Evolutionary conservation across 1,140 invertebrate species (phyloP), one percentile per base, ranked within the genome.

Genomic region (Lordiphosa stackelbergi): DNA sequence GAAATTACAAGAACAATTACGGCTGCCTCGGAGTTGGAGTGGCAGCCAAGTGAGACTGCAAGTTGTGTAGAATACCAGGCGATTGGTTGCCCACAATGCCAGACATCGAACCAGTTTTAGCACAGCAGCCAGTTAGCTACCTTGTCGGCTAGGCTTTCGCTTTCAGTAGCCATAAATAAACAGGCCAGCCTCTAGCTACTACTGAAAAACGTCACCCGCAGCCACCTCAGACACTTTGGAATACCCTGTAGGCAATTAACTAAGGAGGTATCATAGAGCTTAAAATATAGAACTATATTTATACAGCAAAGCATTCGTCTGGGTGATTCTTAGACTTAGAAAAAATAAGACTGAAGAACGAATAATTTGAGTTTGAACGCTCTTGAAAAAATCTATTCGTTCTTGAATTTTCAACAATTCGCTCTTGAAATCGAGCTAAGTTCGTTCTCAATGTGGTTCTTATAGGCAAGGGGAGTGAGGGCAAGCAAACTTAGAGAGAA

Each of bases 131-230:
- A 66, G 53, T 69, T 57, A 83, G 77, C 83, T 69, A 85, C 83
- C 83, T 85, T 85, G 83, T 78, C 83, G 74, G 77, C 65, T 68
- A 72, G 74, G 83, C 83, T 85, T 85, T 85, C 83, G 83, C 83
- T 85, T 85, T 85, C 77, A 78, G 66, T 83, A 63, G 42, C 55
- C 31, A 22, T 40, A 65, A 65, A 68, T 54, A 54, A 54, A 54
- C 22, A 68, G 46, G 62, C 56, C 55, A 69, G 28, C 34, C 28
- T 48, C 54, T 36, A 47, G 61, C 28, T 60, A 65, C 61, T 66
- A 49, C 54, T 51, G 16, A 19, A 51, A 38, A 38, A 38, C 48
- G 36, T 51, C 36, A 40, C 11, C 48, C 47, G 16, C 64, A 38
- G 64, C 24, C 59, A 13, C 38, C 22, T 31, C 22, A 13, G 28